Base-by-base conservation (phyloP, 2,113 vertebrate species). In the Chascanopsetta lugubris region DNA sequence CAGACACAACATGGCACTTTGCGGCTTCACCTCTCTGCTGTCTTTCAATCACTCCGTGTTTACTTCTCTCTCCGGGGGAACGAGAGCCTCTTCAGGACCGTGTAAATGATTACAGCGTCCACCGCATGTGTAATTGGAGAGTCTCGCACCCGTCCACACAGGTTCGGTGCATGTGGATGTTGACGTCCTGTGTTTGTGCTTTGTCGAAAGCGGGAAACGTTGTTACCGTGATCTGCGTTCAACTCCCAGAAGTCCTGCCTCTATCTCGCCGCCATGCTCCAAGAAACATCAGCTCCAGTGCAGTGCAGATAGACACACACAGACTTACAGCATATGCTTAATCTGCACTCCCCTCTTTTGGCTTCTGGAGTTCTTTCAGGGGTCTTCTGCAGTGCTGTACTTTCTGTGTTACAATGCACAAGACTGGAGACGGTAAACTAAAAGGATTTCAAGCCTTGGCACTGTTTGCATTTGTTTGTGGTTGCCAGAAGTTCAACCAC, bases 11-110 rank as follows among this genome's bases (percentile, higher is more conserved):
- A 25, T 18, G 55, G 27, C 54, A 24, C 58, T 57, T 51, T 38
- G 22, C 24, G 47, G 62, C 15, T 8, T n/a, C 38, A 42, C 15
- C 6, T 42, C 7, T 22, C 53, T 1, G 11, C 50, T 68, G 61
- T 49, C 72, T 65, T 62, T 61, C 21, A 77, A 51, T 80, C 22
- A 51, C 42, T 38, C n/a, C 8, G 8, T 65, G 34, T 25, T 62
- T 54, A 57, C 15, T 66, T 64, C 56, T 30, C 15, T 40, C 38
- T 18, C 38, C 5, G 57, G 42, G 43, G 25, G 11, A 55, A 8
- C 45, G 43, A 69, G 55, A 49, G 42, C 15, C 50, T 18, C n/a
- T 40, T 57, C 43, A 22, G 21, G 15, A 24, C 24, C 47, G 7
- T 61, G 26, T 72, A 45, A 56, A 61, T 60, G 57, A 66, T 53